Evolutionary conservation across 30 jellyfish, hydroid and myxozoan species (phyloP).

Genomic region (Nemopilema nomurai): DNA sequence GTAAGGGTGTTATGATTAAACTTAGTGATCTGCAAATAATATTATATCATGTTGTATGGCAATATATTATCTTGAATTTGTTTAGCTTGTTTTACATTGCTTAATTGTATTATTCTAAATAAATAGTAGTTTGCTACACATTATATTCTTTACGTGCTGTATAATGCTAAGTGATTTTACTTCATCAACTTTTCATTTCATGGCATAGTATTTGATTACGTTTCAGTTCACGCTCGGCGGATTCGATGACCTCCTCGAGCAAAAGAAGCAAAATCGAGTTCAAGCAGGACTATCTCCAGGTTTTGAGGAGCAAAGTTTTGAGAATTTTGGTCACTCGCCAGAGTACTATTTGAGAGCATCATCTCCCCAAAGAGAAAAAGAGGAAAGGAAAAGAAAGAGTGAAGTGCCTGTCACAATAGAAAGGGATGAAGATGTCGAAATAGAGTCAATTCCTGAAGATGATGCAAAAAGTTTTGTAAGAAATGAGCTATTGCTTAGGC

Average conservation of each 20-base stretch:
- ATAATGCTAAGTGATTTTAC: too few species aligned
- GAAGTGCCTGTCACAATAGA: conserved; percentile 62
- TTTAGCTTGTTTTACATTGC: not conserved
- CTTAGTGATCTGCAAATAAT: too few species aligned
- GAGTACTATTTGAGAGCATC: conserved; percentile 89
- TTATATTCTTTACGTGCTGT: too few species aligned
- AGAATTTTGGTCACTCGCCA: conserved; percentile 61
- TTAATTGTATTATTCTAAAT: too few species aligned
- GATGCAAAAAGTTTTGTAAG: conserved; percentile 71
- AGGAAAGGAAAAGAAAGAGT: conserved; percentile 40
- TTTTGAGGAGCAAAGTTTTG: conserved; percentile 79
- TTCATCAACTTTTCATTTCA: not conserved
- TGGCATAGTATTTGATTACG: not conserved
- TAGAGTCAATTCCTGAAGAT: conserved; percentile 69
- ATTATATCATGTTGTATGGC: not conserved
- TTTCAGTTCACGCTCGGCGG: conserved; percentile 98
- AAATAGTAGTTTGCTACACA: too few species aligned
- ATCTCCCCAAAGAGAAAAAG: conserved; percentile 79
- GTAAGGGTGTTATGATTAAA: conserved; percentile 63
- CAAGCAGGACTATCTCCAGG: conserved; percentile 85
- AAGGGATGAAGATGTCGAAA: conserved; percentile 65
- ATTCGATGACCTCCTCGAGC: conserved; percentile 63
- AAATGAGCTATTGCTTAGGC: conserved; percentile 74
- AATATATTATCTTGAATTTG: not conserved
- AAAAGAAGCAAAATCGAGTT: conserved; percentile 73